phyloP scores from a whole-genome alignment of 2,888 invertebrate species.

The Sinhomidia bicolor region DNA sequence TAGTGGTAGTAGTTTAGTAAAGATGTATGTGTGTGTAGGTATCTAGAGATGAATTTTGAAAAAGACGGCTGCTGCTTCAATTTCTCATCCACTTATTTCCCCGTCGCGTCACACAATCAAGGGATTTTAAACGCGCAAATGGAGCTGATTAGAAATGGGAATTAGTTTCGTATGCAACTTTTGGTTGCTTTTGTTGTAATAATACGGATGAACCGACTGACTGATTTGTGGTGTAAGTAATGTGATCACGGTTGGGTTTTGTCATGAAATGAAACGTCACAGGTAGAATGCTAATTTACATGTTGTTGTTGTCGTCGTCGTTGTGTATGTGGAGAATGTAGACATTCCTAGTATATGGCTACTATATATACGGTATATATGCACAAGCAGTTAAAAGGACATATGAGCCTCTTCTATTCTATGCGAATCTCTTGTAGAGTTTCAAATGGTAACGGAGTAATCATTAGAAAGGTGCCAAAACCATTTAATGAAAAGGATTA shows the following conservation, averaged over 20 bases:
- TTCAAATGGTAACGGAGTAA: not conserved
- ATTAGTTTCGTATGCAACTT: conserved; percentile 53
- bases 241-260: conserved; percentile 40
- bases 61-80: too few species aligned
- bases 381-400: too few species aligned
- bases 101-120: conserved; percentile 23
- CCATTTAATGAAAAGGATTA: conserved; percentile 46
- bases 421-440: too few species aligned
- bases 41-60: not conserved
- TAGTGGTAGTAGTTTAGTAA: not conserved
- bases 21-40: not conserved
- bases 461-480: conserved; percentile 60
- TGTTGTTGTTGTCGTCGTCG: too few species aligned
- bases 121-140: conserved; percentile 46
- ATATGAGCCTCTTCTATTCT: too few species aligned
- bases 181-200: conserved; percentile 22
- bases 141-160: conserved; percentile 58
- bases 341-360: too few species aligned
- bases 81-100: not conserved
- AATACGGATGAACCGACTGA: conserved; percentile 25
- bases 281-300: conserved; percentile 34
- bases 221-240: conserved; percentile 44
- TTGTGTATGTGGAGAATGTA: too few species aligned
- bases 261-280: conserved; percentile 29
- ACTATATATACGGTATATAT: too few species aligned